Evolutionary conservation across 2,888 invertebrate species (phyloP), one percentile per base, ranked within the genome.

Genomic region (Holacanthella duospinosa): DNA sequence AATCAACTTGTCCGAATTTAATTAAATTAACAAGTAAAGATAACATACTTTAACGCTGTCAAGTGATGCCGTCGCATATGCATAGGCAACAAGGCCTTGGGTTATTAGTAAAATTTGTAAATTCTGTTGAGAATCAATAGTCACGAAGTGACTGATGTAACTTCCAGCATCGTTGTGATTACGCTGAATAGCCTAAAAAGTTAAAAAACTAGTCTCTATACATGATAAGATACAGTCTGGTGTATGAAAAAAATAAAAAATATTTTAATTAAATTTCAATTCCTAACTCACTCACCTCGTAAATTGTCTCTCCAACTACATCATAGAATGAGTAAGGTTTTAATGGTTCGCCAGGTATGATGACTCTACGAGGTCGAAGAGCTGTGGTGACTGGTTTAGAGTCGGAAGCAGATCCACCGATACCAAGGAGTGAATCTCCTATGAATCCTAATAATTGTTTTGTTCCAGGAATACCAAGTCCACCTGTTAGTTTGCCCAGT

Each of bases 401-500:
- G 6, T 21, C 48, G 48, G 4, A 4, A 16, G 21, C 12, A 21
- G 19, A 4, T 9, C 21, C 21, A 29, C 57, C 21, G 4, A 57
- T 3, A 4, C n/a, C 36, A 21, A 21, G 19, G 2, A 57, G 19
- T 29, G 29, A 29, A 29, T 29, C 21, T 4, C 29, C 28, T 4
- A 57, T 12, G 29, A 19, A 28, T 21, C 25, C 25, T 9, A 57
- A 21, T 2, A 21, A 9, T 6, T 19, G 3, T 16, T 6, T 4
- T 3, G 16, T 19, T 2, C 57, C 57, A 2, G 29, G 57, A 21
- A 48, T 21, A 9, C 57, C 57, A 3, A 57, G 16, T 3, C 29
- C 57, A 21, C 43, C 59, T n/a, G 48, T 43, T 19, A 29, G n/a
- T 21, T 59, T 59, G 3, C 29, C 59, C 19, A 59, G 6, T 27